Evolutionary conservation across 2,113 vertebrate genomes (phyloP).

Genomic region (Cisticola juncidis): DNA sequence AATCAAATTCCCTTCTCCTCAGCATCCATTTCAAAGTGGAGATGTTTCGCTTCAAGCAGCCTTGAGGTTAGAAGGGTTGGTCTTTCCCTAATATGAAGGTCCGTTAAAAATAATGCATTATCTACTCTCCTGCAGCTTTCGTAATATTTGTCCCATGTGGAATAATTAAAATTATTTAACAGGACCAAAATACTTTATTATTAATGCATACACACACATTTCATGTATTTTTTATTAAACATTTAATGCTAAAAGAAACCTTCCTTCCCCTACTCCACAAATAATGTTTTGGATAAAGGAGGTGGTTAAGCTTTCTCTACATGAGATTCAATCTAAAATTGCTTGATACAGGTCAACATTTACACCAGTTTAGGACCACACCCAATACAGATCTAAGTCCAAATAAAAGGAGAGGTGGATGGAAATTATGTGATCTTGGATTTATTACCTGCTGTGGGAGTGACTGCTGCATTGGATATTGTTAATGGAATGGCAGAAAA

Average conservation of each 20-base stretch:
- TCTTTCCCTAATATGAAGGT: not conserved
- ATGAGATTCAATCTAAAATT: not conserved
- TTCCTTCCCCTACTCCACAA: fast-evolving
- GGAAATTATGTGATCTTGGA: not conserved
- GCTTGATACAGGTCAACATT: not conserved
- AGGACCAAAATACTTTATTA: not conserved
- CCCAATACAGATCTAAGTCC: not conserved
- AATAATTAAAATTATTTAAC: not conserved
- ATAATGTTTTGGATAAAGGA: not conserved
- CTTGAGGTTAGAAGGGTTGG: not conserved
- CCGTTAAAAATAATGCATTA: not conserved
- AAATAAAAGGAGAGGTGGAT: not conserved
- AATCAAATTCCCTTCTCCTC: not conserved
- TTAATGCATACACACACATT: not conserved
- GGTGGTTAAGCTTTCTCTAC: not conserved
- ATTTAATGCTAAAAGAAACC: not conserved
- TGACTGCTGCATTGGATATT: not conserved
- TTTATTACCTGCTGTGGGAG: not conserved
- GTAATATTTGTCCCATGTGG: not conserved
- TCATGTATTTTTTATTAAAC: not conserved
- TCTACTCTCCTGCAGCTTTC: not conserved
- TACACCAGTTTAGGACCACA: not conserved
- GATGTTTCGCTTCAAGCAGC: not conserved
- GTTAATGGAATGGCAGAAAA: not conserved
- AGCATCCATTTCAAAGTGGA: not conserved